Percentiles rank a stretch among this genome's conserved stretches.
Evolutionary conservation across 2,113 vertebrate species (phyloP).

Genomic region (Sinocyclocheilus anophthalmus): DNA sequence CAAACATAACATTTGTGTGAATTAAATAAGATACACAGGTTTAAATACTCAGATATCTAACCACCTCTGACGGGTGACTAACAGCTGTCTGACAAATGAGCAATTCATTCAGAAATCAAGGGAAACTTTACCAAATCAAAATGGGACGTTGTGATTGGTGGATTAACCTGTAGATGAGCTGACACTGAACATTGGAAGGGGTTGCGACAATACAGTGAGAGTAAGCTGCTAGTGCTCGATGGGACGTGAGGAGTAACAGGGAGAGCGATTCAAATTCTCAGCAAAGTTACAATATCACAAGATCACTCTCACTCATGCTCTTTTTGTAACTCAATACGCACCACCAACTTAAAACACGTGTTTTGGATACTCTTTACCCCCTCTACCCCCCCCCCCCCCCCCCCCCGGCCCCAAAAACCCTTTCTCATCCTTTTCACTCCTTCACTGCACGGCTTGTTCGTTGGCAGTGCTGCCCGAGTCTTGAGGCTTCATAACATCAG

Average conservation of each 20-base stretch:
- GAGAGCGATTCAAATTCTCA: slow-evolving; percentile 31
- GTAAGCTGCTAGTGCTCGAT: slow-evolving; percentile 42
- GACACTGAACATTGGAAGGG: slow-evolving; percentile 25
- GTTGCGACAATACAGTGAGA: slow-evolving; percentile 5
- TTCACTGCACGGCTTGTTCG: slow-evolving; percentile 91
- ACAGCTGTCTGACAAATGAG: slow-evolving; percentile 66
- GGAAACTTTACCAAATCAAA: slow-evolving; percentile 63
- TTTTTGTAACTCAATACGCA: slow-evolving; percentile 1
- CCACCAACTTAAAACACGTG: slow-evolving; percentile 20
- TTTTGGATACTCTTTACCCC: slow-evolving; percentile 26
- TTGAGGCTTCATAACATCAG: slow-evolving; percentile 93
- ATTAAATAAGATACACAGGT: slow-evolving; percentile 74
- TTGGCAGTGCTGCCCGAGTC: slow-evolving; percentile 89
- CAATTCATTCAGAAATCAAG: slow-evolving; percentile 62
- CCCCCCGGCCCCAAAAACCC: slow-evolving; percentile 47
- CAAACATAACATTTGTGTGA: slow-evolving; percentile 59
- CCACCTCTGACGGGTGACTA: slow-evolving; percentile 60
- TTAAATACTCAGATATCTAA: slow-evolving; percentile 37
- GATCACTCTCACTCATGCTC: slow-evolving; percentile 41
- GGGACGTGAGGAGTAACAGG: slow-evolving; percentile 20
- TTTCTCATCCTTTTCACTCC: too few species aligned
- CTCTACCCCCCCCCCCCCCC: background rate
- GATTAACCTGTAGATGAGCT: slow-evolving; percentile 10
- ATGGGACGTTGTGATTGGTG: slow-evolving; percentile 33
- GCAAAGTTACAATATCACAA: slow-evolving; percentile 45